Evolutionary conservation across 1,140 invertebrate genomes (phyloP), one percentile per base, ranked within the genome.

Genomic region (Drosophila sp.): DNA sequence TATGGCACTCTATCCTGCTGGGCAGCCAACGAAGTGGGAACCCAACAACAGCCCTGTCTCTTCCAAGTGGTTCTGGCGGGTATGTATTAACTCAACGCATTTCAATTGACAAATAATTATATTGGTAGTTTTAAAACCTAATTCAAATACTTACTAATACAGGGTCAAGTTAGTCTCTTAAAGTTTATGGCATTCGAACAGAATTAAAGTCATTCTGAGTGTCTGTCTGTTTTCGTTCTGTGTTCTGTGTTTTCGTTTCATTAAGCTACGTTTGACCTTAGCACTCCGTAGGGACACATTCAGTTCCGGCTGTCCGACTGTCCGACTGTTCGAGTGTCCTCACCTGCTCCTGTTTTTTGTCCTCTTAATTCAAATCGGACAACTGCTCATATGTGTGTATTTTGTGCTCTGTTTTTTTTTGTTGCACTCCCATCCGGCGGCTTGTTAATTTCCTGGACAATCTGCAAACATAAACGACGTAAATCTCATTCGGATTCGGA

Each of bases 1-100:
- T 96, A 96, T 91, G 95, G 96, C 53, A 95, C 95, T 11, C 90
- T 96, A 63, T 94, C 95, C n/a, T 97, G 96, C 90, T 95, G 95
- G 93, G 96, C 95, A 2, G 93, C 94, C 65, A 97, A 97, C 90
- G 93, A 94, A 71, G 95, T 97, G 53, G 96, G 96, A 40, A 93
- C 93, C 13, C 96, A 97, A 89, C 91, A 94, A 43, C 93, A 94
- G 41, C 96, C 96, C 6, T 97, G 96, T 89, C 93, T 96, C 72
- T 97, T 96, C 91, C 96, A 96, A 90, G 94, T 97, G 82, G 95
- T 96, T 9, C 93, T 95, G 32, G 95, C 95, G 45, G 95, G 95
- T 96, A 83, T 93, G 92, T 72, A 6, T 5, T 36, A 16, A 14
- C 6, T 36, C 36, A 5, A 13, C n/a, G 36, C n/a, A 38, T 13